A percentile compares a stretch with the other conserved stretches of the same genome.
Conservation (phyloP, 2,797 vertebrate species). For the Intellagama lesueurii region DNA sequence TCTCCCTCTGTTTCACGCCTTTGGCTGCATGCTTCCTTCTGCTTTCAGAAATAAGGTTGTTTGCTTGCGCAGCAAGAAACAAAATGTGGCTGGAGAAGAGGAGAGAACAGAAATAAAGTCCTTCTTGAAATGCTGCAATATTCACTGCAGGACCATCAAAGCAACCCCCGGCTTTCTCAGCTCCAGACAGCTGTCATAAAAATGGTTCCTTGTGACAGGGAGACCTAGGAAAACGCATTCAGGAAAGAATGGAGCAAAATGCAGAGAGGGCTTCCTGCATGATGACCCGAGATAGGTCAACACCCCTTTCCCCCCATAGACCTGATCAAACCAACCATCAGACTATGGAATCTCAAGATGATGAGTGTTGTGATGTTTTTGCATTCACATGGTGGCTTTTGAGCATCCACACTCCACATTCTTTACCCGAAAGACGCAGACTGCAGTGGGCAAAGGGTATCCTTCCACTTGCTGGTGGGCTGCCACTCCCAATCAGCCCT, state of each 20-base stretch:
- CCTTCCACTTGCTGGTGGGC: neutral
- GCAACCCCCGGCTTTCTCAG: constrained; percentile 36
- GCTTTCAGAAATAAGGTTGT: constrained; percentile 45
- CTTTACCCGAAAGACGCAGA: too few relatives aligned
- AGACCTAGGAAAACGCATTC: constrained; percentile 51
- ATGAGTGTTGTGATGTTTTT: too few relatives aligned
- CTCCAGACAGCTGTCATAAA: constrained; percentile 40
- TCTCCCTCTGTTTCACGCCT: neutral
- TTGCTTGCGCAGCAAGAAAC: constrained; percentile 48
- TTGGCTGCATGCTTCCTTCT: constrained; percentile 48
- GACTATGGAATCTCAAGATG: too few relatives aligned
- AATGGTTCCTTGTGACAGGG: constrained; percentile 43
- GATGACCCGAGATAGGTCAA: constrained; percentile 7
- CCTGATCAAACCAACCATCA: neutral
- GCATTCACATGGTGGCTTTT: too few relatives aligned
- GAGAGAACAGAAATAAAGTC: constrained; percentile 33
- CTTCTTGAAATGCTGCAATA: constrained; percentile 38
- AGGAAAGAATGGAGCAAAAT: constrained; percentile 44
- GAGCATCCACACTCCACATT: too few relatives aligned
- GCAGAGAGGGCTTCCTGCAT: constrained; percentile 2
- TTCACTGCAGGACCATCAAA: constrained; percentile 43
- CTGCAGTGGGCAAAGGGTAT: too few relatives aligned
- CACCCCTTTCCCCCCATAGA: neutral
- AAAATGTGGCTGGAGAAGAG: constrained; percentile 49
- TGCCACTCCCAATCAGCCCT: too few relatives aligned